Percentiles rank a stretch among this genome's conserved stretches.
Conservation (phyloP, 1,140 invertebrate genomes). For the Rhyacophila brunnea region DNA sequence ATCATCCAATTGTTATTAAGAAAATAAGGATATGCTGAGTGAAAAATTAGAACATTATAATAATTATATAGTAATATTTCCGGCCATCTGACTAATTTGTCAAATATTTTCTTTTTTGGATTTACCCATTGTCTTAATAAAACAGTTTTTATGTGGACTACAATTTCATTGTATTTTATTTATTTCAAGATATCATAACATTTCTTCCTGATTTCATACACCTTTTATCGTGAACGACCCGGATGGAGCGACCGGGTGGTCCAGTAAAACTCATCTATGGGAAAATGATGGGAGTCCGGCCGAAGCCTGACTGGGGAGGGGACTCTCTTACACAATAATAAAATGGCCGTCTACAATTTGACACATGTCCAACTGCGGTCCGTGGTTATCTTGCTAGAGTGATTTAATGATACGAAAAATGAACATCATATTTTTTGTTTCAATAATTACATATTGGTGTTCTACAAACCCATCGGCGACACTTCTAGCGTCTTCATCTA, state of each 20-base stretch:
- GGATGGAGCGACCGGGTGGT: background rate
- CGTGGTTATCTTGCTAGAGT: background rate
- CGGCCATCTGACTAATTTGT: conserved; percentile 31
- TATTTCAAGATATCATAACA: conserved; percentile 31
- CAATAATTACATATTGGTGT: conserved; percentile 14
- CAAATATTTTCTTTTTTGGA: conserved; percentile 28
- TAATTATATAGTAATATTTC: conserved; percentile 26
- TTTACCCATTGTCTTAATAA: conserved; percentile 35
- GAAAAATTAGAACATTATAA: conserved; percentile 23
- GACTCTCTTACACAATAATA: conserved; percentile 1
- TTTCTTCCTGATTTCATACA: conserved; percentile 25
- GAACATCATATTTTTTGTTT: background rate
- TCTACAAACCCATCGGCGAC: conserved; percentile 10
- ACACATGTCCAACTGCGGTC: background rate
- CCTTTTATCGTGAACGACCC: conserved; percentile 7
- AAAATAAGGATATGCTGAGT: conserved; percentile 26
- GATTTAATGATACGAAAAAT: conserved; percentile 7
- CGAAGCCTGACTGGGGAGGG: background rate
- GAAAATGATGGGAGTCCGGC: too few species aligned
- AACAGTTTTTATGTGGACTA: conserved; percentile 37
- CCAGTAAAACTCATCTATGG: background rate
- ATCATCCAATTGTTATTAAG: conserved; percentile 22
- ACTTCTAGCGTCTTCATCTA: conserved; percentile 1
- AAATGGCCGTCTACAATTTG: background rate
- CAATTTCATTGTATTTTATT: conserved; percentile 35